Conservation (phyloP, 1,140 invertebrate species). For the Rhagoletis pomonella region DNA sequence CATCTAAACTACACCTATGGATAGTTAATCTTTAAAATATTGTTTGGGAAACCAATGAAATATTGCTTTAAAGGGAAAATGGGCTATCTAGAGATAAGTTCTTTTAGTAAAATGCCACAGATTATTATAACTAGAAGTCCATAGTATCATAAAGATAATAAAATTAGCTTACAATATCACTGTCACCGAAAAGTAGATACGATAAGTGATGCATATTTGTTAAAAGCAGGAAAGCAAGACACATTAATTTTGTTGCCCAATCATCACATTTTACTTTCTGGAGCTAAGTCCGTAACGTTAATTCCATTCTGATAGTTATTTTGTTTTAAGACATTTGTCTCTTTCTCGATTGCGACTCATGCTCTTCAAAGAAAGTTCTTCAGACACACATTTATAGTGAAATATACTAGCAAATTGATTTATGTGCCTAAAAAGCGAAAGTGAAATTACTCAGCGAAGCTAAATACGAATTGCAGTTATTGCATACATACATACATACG, state of each 20-base stretch:
- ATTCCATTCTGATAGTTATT: not conserved
- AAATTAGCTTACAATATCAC: not conserved
- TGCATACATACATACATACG: too few relatives aligned
- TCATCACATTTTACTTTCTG: not conserved
- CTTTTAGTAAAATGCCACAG: too few relatives aligned
- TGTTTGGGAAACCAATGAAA: too few relatives aligned
- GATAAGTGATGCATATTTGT: not conserved
- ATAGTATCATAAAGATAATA: not conserved
- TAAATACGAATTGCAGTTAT: too few relatives aligned
- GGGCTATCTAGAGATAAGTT: too few relatives aligned
- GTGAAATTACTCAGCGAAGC: not conserved
- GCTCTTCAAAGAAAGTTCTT: slow-evolving; percentile 6
- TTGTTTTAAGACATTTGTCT: not conserved
- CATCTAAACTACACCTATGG: too few relatives aligned
- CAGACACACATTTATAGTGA: not conserved
- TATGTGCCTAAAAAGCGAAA: slow-evolving; percentile 26
- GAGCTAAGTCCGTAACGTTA: not conserved
- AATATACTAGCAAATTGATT: slow-evolving; percentile 11
- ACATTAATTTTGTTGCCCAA: not conserved
- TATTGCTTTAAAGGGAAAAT: too few relatives aligned
- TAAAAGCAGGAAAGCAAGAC: not conserved
- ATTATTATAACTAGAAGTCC: not conserved
- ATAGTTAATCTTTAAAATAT: too few relatives aligned
- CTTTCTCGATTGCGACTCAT: not conserved
- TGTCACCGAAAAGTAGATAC: not conserved